phyloP scores from a whole-genome alignment of 2,113 vertebrate genomes.

The Sander vitreus region DNA sequence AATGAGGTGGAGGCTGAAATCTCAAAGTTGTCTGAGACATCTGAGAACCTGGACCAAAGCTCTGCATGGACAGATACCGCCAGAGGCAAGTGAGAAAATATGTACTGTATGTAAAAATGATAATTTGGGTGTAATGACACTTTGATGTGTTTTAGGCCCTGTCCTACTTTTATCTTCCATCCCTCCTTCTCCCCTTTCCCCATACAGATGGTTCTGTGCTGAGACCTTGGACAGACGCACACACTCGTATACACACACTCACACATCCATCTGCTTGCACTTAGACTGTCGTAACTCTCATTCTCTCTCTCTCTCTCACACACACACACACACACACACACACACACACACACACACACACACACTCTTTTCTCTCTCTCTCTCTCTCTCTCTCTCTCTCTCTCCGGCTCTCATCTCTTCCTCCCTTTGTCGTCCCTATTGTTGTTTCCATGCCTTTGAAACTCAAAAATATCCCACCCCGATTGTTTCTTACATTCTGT shows the following conservation, averaged over 20 bases:
- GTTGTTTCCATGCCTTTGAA: slow-evolving; percentile 80
- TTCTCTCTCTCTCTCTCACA: slow-evolving; percentile 7
- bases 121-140: not conserved
- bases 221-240: slow-evolving; percentile 64
- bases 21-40: not conserved
- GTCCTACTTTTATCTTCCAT: slow-evolving; percentile 2
- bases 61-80: not conserved
- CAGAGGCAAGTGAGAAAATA: not conserved
- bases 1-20: not conserved
- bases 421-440: slow-evolving; percentile 72
- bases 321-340: too few relatives aligned
- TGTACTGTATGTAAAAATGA: not conserved
- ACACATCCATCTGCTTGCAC: slow-evolving; percentile 62
- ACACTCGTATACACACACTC: slow-evolving; percentile 29
- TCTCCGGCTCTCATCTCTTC: slow-evolving; percentile 45
- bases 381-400: slow-evolving; percentile 19
- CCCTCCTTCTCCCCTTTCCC: slow-evolving; percentile 26
- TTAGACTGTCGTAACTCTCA: slow-evolving; percentile 48
- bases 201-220: slow-evolving; percentile 63
- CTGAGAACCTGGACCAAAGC: not conserved
- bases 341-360: too few relatives aligned
- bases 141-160: slow-evolving; percentile 26
- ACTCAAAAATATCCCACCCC: slow-evolving; percentile 79
- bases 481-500: slow-evolving; percentile 80
- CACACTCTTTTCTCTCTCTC: slow-evolving; percentile 31